phyloP scores from a whole-genome alignment of 1,140 invertebrate genomes.

The Cepaea nemoralis region DNA sequence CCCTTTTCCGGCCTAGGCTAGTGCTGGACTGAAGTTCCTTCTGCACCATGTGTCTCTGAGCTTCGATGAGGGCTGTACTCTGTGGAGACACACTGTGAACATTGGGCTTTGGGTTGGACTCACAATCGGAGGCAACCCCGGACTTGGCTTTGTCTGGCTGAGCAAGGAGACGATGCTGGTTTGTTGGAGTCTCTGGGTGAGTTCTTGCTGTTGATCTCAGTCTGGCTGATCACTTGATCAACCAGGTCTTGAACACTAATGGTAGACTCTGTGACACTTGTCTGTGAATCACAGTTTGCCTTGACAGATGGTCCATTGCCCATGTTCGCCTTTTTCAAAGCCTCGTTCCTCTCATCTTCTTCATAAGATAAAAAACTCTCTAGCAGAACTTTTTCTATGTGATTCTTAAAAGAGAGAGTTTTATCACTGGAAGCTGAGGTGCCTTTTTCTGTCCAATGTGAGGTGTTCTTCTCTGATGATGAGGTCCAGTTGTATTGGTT shows the following conservation, averaged over 20 bases:
- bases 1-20: constrained; percentile 15
- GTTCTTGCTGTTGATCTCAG: constrained; percentile 45
- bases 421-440: too few species aligned
- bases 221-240: constrained; percentile 48
- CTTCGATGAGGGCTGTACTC: background rate
- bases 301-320: background rate
- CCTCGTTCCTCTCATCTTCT: constrained; percentile 40
- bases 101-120: background rate
- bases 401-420: constrained; percentile 58
- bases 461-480: too few species aligned
- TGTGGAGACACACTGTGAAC: background rate
- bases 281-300: background rate
- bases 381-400: constrained; percentile 62
- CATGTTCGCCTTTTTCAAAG: background rate
- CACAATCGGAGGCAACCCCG: background rate
- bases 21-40: constrained; percentile 25
- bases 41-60: constrained; percentile 7
- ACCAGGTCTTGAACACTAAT: constrained; percentile 53
- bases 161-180: background rate
- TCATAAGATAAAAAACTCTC: constrained; percentile 53
- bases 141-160: too few species aligned
- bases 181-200: background rate
- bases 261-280: constrained; percentile 26
- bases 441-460: too few species aligned
- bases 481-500: too few species aligned